A percentile compares a stretch with the other conserved stretches of the same genome.
Conservation (phyloP, 1,140 invertebrate species). For the Cydia pomonella region DNA sequence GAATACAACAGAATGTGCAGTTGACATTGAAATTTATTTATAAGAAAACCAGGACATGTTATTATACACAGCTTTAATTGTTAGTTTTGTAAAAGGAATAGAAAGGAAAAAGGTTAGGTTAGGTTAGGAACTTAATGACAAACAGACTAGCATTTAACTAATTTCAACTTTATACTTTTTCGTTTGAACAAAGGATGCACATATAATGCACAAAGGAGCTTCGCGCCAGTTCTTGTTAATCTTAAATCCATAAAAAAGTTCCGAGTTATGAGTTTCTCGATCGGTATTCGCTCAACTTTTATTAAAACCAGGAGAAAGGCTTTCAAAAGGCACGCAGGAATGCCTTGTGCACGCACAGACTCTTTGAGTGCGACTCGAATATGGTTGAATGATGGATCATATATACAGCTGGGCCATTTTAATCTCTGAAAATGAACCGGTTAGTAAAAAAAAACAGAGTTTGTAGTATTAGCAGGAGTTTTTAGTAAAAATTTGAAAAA, state of each 20-base stretch:
- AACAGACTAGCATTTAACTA: too few relatives aligned
- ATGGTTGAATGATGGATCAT: background rate
- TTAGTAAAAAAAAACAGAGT: background rate
- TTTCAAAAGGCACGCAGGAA: slow-evolving; percentile 53
- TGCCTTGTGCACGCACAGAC: slow-evolving; percentile 27
- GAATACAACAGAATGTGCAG: too few relatives aligned
- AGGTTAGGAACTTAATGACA: too few relatives aligned
- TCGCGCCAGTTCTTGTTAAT: slow-evolving; percentile 12
- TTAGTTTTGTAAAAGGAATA: too few relatives aligned
- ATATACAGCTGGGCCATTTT: background rate
- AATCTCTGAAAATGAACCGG: background rate
- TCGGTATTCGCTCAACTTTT: slow-evolving; percentile 60
- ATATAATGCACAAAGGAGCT: background rate
- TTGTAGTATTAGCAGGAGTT: background rate
- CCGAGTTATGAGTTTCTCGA: slow-evolving; percentile 27
- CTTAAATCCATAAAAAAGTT: slow-evolving; percentile 27
- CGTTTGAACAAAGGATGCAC: background rate
- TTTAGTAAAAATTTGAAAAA: background rate
- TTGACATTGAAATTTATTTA: too few relatives aligned
- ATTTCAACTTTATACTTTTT: background rate
- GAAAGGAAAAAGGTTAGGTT: too few relatives aligned
- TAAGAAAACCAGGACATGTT: too few relatives aligned
- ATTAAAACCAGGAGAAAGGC: slow-evolving; percentile 61
- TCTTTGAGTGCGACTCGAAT: slow-evolving; percentile 25
- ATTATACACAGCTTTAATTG: too few relatives aligned